Evolutionary conservation across 2,888 invertebrate species (phyloP).

Genomic region (Allacma fusca): DNA sequence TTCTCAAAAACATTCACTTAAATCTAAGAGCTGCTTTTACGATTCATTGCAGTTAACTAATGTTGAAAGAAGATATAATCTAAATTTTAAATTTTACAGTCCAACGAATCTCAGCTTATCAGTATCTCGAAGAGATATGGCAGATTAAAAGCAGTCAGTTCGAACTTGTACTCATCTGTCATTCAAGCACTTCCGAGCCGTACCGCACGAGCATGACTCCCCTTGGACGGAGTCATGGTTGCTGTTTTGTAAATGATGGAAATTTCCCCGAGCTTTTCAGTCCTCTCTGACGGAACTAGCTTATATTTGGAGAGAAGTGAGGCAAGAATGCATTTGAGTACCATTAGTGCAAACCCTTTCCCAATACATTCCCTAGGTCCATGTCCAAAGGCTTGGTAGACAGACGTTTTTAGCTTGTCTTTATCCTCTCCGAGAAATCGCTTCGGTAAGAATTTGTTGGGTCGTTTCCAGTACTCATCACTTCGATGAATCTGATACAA

Average conservation of each 20-base stretch:
- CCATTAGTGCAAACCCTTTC: conserved; percentile 41
- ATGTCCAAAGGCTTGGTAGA: conserved; percentile 50
- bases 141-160: too few species aligned
- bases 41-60: too few species aligned
- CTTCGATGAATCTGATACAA: conserved; percentile 50
- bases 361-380: conserved; percentile 52
- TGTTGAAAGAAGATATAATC: too few species aligned
- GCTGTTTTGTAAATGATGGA: conserved; percentile 48
- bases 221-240: conserved; percentile 52
- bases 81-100: too few species aligned
- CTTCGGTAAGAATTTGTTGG: conserved; percentile 45
- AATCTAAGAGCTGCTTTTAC: too few species aligned
- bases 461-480: conserved; percentile 42
- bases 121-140: too few species aligned
- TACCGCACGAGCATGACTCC: conserved; percentile 30
- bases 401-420: background rate
- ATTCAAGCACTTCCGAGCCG: background rate
- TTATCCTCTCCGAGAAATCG: conserved; percentile 38
- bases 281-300: conserved; percentile 27
- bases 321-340: conserved; percentile 43
- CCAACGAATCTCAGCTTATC: too few species aligned
- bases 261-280: conserved; percentile 31
- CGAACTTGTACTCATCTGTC: too few species aligned
- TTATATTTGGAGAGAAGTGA: conserved; percentile 36
- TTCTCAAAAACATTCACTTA: too few species aligned